Percentiles rank a stretch among this genome's conserved stretches.
Evolutionary conservation across 2,797 vertebrate species (phyloP).

Genomic region (Phataginus tricuspis): DNA sequence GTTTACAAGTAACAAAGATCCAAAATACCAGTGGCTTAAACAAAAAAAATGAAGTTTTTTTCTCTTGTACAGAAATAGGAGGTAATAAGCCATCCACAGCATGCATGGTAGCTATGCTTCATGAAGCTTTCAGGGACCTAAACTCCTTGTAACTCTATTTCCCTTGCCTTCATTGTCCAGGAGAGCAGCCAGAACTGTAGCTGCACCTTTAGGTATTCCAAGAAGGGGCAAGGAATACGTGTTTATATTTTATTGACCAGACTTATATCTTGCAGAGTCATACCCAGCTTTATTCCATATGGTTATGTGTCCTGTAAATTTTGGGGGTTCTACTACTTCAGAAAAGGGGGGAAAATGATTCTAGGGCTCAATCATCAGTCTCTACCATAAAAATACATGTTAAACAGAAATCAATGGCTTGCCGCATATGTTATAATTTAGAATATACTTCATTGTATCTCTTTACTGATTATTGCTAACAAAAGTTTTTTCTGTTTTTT

Average conservation of each 20-base stretch:
- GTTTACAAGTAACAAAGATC: constrained; percentile 47
- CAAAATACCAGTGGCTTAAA: background rate
- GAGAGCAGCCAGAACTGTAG: background rate
- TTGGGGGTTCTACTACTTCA: background rate
- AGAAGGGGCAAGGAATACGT: background rate
- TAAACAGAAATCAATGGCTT: constrained; percentile 34
- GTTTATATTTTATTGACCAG: background rate
- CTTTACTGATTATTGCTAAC: constrained; percentile 21
- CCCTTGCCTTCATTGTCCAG: background rate
- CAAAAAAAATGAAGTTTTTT: constrained; percentile 1
- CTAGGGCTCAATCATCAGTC: background rate
- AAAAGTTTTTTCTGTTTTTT: constrained; percentile 49
- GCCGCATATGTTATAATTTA: background rate
- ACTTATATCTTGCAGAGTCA: background rate
- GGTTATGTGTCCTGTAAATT: background rate
- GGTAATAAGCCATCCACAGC: background rate
- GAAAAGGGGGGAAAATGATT: background rate
- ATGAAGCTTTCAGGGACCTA: background rate
- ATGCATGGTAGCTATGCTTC: background rate
- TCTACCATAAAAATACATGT: background rate
- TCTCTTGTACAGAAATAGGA: background rate
- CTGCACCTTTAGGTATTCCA: background rate
- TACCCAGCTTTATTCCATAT: background rate
- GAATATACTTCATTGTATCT: background rate
- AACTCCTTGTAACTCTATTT: background rate